Percentiles rank a stretch among this genome's conserved stretches.
Conservation (phyloP, 2,888 invertebrate species). For the Amphipoea oculea region DNA sequence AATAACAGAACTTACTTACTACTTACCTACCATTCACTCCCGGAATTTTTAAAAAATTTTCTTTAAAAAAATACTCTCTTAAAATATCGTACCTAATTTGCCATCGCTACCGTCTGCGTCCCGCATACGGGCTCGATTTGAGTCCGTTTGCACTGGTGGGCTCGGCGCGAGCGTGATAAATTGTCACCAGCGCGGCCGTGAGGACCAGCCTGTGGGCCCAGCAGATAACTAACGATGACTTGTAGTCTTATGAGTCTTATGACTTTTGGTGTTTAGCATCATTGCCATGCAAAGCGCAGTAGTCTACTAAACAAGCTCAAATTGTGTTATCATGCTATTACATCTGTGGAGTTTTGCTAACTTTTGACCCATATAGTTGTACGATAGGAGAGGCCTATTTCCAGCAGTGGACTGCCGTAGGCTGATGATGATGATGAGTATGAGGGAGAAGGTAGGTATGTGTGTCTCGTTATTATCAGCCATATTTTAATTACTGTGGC, state of each 20-base stretch:
- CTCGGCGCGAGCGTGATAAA: constrained; percentile 47
- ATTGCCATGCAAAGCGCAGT: background rate
- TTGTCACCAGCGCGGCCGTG: constrained; percentile 37
- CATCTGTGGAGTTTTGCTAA: no score
- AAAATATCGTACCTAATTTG: constrained; percentile 29
- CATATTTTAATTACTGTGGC: no score
- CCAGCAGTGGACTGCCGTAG: background rate
- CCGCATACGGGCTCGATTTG: constrained; percentile 68
- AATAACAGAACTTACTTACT: background rate
- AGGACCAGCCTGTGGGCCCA: constrained; percentile 14
- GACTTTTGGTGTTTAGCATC: background rate
- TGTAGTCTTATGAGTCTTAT: constrained; percentile 24
- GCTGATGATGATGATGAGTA: background rate
- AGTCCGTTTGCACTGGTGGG: constrained; percentile 47
- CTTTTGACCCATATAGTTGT: background rate
- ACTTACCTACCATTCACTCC: no score
- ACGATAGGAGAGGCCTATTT: no score
- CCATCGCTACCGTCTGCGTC: constrained; percentile 49
- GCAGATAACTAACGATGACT: constrained; percentile 26
- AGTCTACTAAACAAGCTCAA: background rate
- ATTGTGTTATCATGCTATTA: no score
- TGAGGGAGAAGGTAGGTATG: no score
- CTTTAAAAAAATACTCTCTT: background rate
- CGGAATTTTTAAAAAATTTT: background rate
- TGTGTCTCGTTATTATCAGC: no score